Evolutionary conservation across 1,140 invertebrate species (phyloP), one percentile per base, ranked within the genome.

Genomic region (Dinoponera quadriceps): DNA sequence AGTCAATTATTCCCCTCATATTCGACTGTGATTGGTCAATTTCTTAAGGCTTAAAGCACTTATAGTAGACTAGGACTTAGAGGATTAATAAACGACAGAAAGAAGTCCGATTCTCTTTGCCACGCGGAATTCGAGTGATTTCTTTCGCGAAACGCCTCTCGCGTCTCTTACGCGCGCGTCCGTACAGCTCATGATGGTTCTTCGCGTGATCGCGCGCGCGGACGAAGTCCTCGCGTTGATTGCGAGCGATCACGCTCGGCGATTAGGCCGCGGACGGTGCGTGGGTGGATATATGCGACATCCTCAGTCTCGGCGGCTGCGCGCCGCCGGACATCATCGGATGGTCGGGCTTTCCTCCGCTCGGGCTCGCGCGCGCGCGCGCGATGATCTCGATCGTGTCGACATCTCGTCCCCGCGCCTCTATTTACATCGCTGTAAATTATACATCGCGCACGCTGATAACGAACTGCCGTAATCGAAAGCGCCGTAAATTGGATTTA

Each of bases 361-460:
- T 62, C 38, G 74, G 68, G n/a, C n/a, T n/a, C n/a, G n/a, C n/a
- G n/a, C n/a, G n/a, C n/a, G n/a, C n/a, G n/a, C n/a, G n/a, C n/a
- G n/a, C n/a, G n/a, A 77, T 55, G 62, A 77, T 77, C 48, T 66
- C 27, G 29, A 33, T 33, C 7, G 49, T 29, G 29, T 22, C 68
- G 68, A 68, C 57, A 25, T 78, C 74, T 78, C 74, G 29, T 48
- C 44, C 22, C 65, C n/a, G 22, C 69, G 63, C 25, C 51, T 51
- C 44, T 55, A 68, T 78, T 80, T 80, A 44, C 29, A 69, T 69
- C 57, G 33, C 49, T 22, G 51, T 71, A 80, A 80, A 80, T 80
- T 69, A 80, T 20, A 80, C n/a, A 65, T 59, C 48, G 20, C 51
- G 22, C 22, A 38, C 25, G 27, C 25, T 48, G 57, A 80, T 69